Conservation (phyloP, 2,888 invertebrate genomes). For the Patella ulyssiponensis region DNA sequence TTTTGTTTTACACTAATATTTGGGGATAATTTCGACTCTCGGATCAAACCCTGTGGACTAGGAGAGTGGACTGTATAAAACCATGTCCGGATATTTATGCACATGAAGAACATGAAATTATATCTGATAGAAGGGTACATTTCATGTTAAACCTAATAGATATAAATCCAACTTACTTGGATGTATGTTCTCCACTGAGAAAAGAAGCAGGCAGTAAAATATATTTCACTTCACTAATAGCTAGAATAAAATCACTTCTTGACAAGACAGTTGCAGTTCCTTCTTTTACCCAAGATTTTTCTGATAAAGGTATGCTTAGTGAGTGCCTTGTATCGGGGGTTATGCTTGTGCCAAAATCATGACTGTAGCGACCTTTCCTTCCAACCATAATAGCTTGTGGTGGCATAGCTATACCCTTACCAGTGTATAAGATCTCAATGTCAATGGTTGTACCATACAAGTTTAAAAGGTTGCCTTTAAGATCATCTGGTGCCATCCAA, state of each 20-base stretch:
- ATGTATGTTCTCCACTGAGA: conserved; percentile 20
- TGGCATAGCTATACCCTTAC: not conserved
- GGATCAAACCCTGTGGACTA: too few relatives aligned
- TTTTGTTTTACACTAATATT: too few relatives aligned
- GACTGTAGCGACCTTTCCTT: conserved; percentile 3
- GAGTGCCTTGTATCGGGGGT: not conserved
- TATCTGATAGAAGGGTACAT: too few relatives aligned
- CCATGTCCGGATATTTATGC: too few relatives aligned
- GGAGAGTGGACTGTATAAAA: too few relatives aligned
- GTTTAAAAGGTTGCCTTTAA: conserved; percentile 38
- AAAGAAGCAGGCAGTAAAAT: conserved; percentile 75
- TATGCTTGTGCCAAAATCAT: conserved; percentile 12
- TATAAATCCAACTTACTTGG: conserved; percentile 24
- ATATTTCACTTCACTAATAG: conserved; percentile 82
- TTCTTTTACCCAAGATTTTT: conserved; percentile 22
- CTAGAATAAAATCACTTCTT: conserved; percentile 82
- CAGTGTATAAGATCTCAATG: conserved; percentile 19
- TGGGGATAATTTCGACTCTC: too few relatives aligned
- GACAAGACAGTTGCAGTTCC: conserved; percentile 71
- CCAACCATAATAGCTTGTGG: conserved; percentile 29
- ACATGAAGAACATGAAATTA: too few relatives aligned
- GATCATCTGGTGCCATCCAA: conserved; percentile 22
- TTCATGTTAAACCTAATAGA: too few relatives aligned
- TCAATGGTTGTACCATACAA: conserved; percentile 39
- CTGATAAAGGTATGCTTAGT: conserved; percentile 12